A percentile compares a stretch with the other conserved stretches of the same genome.
These are phyloP conservation scores for Gambusia affinis DNA, from an alignment of 2,113 vertebrate species.

Conservation along the genomic window DNA sequence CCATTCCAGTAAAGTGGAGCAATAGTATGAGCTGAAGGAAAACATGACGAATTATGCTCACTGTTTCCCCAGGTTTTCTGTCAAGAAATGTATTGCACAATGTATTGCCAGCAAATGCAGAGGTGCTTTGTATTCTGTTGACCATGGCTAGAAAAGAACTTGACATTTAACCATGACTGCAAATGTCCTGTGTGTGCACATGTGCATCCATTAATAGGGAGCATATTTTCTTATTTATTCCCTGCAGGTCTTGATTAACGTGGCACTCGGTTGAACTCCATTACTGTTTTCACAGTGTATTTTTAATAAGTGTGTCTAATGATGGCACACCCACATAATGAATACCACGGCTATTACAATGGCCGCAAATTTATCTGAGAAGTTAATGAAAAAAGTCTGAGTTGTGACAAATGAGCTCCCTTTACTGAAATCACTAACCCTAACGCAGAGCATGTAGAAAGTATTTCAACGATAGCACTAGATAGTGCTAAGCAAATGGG, in stretches of 20 bases:
- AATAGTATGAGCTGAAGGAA: neutral
- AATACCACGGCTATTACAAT: slow-evolving; percentile 45
- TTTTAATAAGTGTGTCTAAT: slow-evolving; percentile 38
- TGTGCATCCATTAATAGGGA: slow-evolving; percentile 7
- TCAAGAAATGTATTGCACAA: neutral
- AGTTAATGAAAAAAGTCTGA: slow-evolving; percentile 49
- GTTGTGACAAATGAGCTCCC: slow-evolving; percentile 26
- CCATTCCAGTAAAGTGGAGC: neutral
- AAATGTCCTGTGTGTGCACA: neutral
- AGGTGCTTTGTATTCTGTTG: slow-evolving; percentile 5
- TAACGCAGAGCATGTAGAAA: neutral
- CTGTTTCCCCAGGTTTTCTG: slow-evolving; percentile 7
- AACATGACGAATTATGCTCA: neutral
- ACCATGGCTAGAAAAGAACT: slow-evolving; percentile 1
- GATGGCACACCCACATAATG: slow-evolving; percentile 40
- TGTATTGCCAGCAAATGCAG: neutral
- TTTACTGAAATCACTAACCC: slow-evolving; percentile 7
- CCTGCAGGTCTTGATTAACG: slow-evolving; percentile 38
- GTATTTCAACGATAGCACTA: neutral
- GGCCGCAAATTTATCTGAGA: slow-evolving; percentile 32
- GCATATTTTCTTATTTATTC: slow-evolving; percentile 43
- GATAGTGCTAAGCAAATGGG: neutral
- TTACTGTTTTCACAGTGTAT: slow-evolving; percentile 21
- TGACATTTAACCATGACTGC: slow-evolving; percentile 3
- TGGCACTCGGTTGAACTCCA: slow-evolving; percentile 55